Conservation (phyloP, 2,113 vertebrate genomes). For the Baryphthengus martii region DNA sequence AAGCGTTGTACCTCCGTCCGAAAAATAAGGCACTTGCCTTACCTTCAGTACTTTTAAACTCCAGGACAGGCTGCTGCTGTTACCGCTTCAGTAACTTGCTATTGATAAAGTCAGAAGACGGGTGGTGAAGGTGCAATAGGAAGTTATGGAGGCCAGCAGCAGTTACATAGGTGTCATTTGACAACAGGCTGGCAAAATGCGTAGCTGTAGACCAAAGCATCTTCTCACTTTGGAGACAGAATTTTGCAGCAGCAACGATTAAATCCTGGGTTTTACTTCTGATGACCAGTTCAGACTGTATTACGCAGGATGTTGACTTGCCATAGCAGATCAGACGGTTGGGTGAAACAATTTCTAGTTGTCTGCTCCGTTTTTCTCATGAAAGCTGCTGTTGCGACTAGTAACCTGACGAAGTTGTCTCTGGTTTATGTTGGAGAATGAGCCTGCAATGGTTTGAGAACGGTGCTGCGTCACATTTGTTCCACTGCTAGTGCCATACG, state of each 20-base stretch:
- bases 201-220: not conserved
- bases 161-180: rapidly evolving
- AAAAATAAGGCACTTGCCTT: not conserved
- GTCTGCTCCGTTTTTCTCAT: not conserved
- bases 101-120: not conserved
- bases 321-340: rapidly evolving
- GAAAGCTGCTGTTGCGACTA: not conserved
- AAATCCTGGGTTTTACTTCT: not conserved
- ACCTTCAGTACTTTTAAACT: not conserved
- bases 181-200: not conserved
- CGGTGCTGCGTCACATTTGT: rapidly evolving
- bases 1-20: not conserved
- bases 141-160: not conserved
- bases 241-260: not conserved
- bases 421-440: not conserved
- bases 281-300: rapidly evolving
- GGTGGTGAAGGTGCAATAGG: not conserved
- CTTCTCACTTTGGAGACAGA: not conserved
- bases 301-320: not conserved
- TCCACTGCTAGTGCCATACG: not conserved
- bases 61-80: not conserved
- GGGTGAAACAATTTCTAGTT: not conserved
- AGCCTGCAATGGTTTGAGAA: not conserved
- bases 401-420: not conserved
- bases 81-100: not conserved